Conservation (phyloP, 2,888 invertebrate genomes). For the Hyposoter dolosus region DNA sequence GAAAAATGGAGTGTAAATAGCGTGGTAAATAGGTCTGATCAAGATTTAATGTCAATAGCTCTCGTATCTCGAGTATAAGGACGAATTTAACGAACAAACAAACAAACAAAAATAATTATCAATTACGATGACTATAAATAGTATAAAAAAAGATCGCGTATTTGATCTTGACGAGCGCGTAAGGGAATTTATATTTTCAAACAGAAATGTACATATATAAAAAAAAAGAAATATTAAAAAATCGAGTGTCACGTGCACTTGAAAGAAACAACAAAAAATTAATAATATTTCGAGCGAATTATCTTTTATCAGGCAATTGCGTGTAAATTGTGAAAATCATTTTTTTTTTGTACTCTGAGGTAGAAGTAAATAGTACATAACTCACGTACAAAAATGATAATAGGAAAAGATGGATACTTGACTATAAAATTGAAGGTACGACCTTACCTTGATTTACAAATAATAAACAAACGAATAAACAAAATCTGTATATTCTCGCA, state of each 20-base stretch:
- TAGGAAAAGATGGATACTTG: conserved; percentile 48
- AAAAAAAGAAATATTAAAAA: background rate
- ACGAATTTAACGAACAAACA: conserved; percentile 46
- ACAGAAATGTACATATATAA: conserved; percentile 62
- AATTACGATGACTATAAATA: conserved; percentile 61
- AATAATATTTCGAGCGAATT: conserved; percentile 41
- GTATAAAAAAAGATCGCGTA: conserved; percentile 50
- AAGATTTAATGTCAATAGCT: conserved; percentile 52
- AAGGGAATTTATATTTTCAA: conserved; percentile 66
- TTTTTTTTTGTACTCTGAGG: conserved; percentile 57
- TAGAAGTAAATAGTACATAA: conserved; percentile 40
- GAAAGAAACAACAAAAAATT: conserved; percentile 32
- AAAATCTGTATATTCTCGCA: conserved; percentile 66
- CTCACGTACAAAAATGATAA: conserved; percentile 57
- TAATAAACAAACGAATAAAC: conserved; percentile 41
- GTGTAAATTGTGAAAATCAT: conserved; percentile 52
- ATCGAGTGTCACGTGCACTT: conserved; percentile 13
- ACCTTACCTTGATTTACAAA: conserved; percentile 58
- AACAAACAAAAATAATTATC: conserved; percentile 35
- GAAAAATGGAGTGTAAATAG: conserved; percentile 64
- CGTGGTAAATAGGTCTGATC: conserved; percentile 50
- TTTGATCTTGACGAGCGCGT: conserved; percentile 54
- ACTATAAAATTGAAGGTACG: conserved; percentile 53
- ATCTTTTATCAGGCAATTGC: conserved; percentile 45
- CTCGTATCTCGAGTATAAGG: conserved; percentile 40